Conservation (phyloP, 2,797 vertebrate genomes). For the Philypnodon macrostomus region DNA sequence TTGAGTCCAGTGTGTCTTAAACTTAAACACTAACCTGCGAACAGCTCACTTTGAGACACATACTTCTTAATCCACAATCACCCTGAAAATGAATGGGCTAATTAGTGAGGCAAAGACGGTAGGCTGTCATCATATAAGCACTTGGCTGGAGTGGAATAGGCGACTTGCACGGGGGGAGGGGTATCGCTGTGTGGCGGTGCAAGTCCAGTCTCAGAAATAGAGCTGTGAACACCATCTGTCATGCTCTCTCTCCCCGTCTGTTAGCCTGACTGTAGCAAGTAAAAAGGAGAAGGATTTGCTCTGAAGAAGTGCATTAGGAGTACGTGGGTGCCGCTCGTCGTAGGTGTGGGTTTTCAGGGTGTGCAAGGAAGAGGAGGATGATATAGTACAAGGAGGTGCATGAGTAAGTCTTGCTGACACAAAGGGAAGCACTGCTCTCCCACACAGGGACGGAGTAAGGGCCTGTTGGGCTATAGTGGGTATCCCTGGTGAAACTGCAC, state of each 20-base stretch:
- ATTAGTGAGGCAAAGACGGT: constrained; percentile 71
- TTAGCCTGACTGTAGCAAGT: constrained; percentile 80
- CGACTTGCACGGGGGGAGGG: constrained; percentile 38
- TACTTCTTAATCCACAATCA: constrained; percentile 76
- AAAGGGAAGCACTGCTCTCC: constrained; percentile 80
- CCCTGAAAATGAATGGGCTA: constrained; percentile 76
- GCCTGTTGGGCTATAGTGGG: constrained; percentile 75
- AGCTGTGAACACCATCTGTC: constrained; percentile 88
- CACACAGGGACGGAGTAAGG: constrained; percentile 71
- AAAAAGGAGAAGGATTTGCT: constrained; percentile 73
- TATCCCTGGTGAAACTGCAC: constrained; percentile 76
- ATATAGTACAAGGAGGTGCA: constrained; percentile 64
- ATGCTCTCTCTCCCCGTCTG: constrained; percentile 82
- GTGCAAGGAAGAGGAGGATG: constrained; percentile 59
- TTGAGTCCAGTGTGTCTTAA: constrained; percentile 12
- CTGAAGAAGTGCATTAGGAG: constrained; percentile 70
- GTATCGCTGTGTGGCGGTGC: constrained; percentile 71
- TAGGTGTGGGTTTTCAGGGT: constrained; percentile 78
- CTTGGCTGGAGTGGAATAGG: constrained; percentile 75
- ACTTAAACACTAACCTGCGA: constrained; percentile 49
- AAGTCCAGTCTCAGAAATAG: constrained; percentile 87
- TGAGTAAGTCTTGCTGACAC: constrained; percentile 79
- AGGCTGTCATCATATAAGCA: constrained; percentile 74
- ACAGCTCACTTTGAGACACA: constrained; percentile 49
- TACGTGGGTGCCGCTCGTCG: constrained; percentile 79